Base-by-base conservation (phyloP, 1,140 invertebrate genomes). In the Aphaenogaster rudis region DNA sequence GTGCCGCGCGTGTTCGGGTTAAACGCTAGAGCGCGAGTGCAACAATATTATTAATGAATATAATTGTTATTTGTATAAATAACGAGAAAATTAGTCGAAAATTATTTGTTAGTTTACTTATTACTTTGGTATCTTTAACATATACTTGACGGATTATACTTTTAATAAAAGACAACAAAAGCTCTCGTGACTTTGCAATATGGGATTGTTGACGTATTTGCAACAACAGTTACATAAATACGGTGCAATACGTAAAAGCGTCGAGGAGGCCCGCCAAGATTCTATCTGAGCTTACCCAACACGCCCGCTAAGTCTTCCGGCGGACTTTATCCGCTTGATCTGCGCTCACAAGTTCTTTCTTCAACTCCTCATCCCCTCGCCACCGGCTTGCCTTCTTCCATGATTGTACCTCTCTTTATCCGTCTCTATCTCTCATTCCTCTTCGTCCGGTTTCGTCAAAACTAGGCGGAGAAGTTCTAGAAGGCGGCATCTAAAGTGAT, bases 251-350 rank as follows among this genome's bases (percentile, higher is more conserved):
- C 71, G 78, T 79, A 88, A 88, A 74, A 80, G 54, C 82, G 88
- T 86, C 71, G 74, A 87, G 86, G 13, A 17, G 77, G 77, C 54
- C 48, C 78, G 52, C n/a, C 81, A 80, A 93, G 92, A 92, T 92
- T 91, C 76, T 90, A 92, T 92, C 91, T 87, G 39, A 66, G 61
- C 91, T 82, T 89, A 80, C 48, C 84, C 88, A 91, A 92, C 92
- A 91, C 91, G 87, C 84, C 86, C 74, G 91, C 64, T 64, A 86
- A 89, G 81, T 88, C 91, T 86, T 78, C 81, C 48, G 80, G 78
- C 48, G 79, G 87, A 84, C 85, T 82, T 90, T 90, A 91, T 91
- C 90, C 89, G 7, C 15, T 54, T 36, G 82, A 92, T 92, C 88
- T 84, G 45, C 85, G 52, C 64, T 86, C 74, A 33, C 86, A 61